phyloP scores from a whole-genome alignment of 2,113 vertebrate genomes.

The Leptodactylus fuscus region DNA sequence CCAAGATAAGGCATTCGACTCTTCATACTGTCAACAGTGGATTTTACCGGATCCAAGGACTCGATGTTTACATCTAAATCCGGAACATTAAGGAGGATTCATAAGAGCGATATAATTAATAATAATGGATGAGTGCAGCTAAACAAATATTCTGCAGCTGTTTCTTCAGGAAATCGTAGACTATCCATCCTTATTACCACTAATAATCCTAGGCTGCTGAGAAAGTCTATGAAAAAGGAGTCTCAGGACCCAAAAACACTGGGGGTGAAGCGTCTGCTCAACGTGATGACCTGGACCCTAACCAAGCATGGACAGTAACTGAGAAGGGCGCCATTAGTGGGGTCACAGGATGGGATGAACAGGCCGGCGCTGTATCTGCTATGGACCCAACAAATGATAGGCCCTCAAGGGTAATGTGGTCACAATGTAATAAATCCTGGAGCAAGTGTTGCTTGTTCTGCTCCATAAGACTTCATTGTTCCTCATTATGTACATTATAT shows the following conservation, averaged over 20 bases:
- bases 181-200: slow-evolving; percentile 21
- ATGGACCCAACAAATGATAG: not conserved
- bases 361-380: not conserved
- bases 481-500: no score
- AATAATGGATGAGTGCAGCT: slow-evolving; percentile 21
- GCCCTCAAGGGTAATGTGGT: no score
- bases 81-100: not conserved
- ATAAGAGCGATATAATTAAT: slow-evolving; percentile 37
- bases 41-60: not conserved
- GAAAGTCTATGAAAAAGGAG: not conserved
- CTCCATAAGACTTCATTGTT: no score
- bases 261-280: not conserved
- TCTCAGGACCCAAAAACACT: not conserved
- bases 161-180: not conserved
- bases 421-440: no score
- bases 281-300: not conserved
- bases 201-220: not conserved
- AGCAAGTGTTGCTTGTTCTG: no score
- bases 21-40: slow-evolving; percentile 11
- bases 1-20: slow-evolving; percentile 33
- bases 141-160: slow-evolving; percentile 35
- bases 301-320: not conserved
- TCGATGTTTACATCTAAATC: slow-evolving; percentile 13
- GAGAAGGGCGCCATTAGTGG: not conserved
- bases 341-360: not conserved